Conservation (phyloP, 1,140 invertebrate genomes). For the Drosophila triauraria region DNA sequence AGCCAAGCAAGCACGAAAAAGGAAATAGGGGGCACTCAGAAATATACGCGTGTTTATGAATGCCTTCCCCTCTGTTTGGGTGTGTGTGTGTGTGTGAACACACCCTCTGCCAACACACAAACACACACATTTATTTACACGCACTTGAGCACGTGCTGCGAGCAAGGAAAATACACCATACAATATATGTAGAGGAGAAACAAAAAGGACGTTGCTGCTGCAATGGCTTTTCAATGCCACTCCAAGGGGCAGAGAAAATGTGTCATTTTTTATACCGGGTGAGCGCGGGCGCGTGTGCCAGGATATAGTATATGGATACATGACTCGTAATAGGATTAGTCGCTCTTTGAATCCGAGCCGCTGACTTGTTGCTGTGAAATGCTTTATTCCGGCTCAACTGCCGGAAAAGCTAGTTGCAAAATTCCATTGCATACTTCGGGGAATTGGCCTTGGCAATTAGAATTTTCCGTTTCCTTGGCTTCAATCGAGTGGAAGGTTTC, state of each 20-base stretch:
- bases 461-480: conserved; percentile 3
- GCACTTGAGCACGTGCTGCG: conserved; percentile 76
- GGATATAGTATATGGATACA: conserved; percentile 17
- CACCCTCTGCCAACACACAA: conserved; percentile 2
- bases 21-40: conserved; percentile 31
- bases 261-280: conserved; percentile 13
- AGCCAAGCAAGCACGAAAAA: conserved; percentile 41
- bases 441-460: conserved; percentile 17
- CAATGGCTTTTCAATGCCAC: conserved; percentile 66
- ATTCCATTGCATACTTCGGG: conserved; percentile 33
- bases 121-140: conserved; percentile 63
- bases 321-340: conserved; percentile 30
- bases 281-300: neutral
- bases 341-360: conserved; percentile 12
- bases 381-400: conserved; percentile 7
- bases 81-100: conserved; percentile 9
- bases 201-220: conserved; percentile 67
- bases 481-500: neutral
- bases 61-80: conserved; percentile 4
- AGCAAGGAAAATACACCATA: conserved; percentile 46
- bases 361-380: conserved; percentile 43
- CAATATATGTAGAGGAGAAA: conserved; percentile 27
- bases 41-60: conserved; percentile 19
- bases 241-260: conserved; percentile 42
- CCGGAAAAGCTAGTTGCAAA: conserved; percentile 21